A percentile compares a stretch with the other conserved stretches of the same genome.
Evolutionary conservation across 2,888 invertebrate species (phyloP).

Genomic region (Melanotus villosus): DNA sequence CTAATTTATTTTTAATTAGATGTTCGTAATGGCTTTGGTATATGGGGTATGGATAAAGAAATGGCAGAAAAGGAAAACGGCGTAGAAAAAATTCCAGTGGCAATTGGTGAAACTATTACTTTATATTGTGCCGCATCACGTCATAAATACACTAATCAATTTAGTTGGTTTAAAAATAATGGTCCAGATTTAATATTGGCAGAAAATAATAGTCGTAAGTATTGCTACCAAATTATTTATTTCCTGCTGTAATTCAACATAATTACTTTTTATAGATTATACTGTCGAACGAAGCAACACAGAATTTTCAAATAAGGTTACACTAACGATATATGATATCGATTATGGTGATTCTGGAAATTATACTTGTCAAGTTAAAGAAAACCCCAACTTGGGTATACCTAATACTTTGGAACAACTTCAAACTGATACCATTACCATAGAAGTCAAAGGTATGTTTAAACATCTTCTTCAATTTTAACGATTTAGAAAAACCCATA

Average conservation of each 20-base stretch:
- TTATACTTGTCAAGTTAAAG: conserved; percentile 59
- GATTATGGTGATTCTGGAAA: conserved; percentile 57
- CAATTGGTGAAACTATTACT: conserved; percentile 72
- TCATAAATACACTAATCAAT: conserved; percentile 69
- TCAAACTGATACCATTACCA: conserved; percentile 19
- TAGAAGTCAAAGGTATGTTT: conserved; percentile 48
- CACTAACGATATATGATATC: conserved; percentile 61
- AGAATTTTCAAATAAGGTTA: conserved; percentile 63
- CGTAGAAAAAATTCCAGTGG: conserved; percentile 58
- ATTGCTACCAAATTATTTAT: too few species aligned
- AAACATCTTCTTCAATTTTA: conserved; percentile 8
- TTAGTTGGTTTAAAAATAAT: conserved; percentile 69
- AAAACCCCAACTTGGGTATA: not conserved
- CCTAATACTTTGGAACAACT: not conserved
- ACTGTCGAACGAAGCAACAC: conserved; percentile 53
- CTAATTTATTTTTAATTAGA: conserved; percentile 63
- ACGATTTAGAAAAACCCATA: too few species aligned
- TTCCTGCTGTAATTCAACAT: too few species aligned
- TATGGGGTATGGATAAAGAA: conserved; percentile 66
- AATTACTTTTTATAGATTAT: conserved; percentile 35
- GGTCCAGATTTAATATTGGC: not conserved
- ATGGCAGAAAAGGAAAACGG: conserved; percentile 58
- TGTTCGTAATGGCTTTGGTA: conserved; percentile 67
- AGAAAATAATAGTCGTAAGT: conserved; percentile 32
- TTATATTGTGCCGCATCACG: conserved; percentile 74